Base-by-base conservation (phyloP, 2,888 invertebrate species). In the Microplitis manilae region DNA sequence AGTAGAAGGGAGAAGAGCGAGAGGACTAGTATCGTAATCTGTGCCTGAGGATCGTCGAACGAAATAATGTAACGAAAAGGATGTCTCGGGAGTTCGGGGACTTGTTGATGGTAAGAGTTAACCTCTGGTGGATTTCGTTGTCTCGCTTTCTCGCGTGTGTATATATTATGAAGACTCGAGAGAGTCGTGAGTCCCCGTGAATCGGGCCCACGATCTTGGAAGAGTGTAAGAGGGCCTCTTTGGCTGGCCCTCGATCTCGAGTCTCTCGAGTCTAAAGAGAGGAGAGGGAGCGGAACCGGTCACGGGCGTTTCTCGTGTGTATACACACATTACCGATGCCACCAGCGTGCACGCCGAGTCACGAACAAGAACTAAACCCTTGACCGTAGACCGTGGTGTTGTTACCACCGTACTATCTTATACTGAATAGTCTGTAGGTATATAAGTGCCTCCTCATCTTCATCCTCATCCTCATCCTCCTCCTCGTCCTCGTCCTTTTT, bases 281-380 rank as follows among this genome's bases (percentile, higher is more conserved):
- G 1, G 50, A 50, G 13, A 65, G 30, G n/a, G 20, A 62, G 20
- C 13, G 81, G 86, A 87, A 87, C 87, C 87, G 87, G 87, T 87
- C 87, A 87, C 86, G 85, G 74, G 77, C 85, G 80, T 82, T 81
- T 81, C 85, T 85, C 79, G 76, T 76, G 79, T 78, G 79, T 76
- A 73, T 76, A 79, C 78, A 75, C 75, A 75, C 76, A 77, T 80
- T 79, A 76, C 79, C 75, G 76, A 81, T 80, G 77, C 81, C 77
- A 80, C 77, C 78, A 74, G 74, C 67, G 74, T 39, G 69, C 69
- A 30, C 38, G 65, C 38, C 39, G 60, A 65, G 40, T 68, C 41
- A 61, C 61, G 74, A 39, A 61, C 39, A 68, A 39, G 64, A 77
- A 50, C 50, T 39, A 70, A 73, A 77, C 73, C 72, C 77, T 77